phyloP scores from a whole-genome alignment of 2,797 vertebrate genomes.

The Manis pentadactyla region DNA sequence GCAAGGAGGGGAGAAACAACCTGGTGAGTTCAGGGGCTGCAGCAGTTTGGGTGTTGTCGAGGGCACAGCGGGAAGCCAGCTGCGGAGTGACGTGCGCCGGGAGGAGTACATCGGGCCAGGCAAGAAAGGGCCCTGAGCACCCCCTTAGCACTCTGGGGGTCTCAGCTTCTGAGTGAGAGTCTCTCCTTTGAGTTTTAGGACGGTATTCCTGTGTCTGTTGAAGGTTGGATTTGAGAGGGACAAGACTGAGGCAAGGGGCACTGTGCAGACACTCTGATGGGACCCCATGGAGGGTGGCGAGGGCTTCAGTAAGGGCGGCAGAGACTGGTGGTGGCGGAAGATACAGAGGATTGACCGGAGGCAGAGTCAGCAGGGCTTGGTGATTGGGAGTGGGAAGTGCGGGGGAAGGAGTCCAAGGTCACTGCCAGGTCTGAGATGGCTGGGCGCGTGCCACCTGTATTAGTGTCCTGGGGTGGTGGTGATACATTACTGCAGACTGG shows the following conservation, averaged over 20 bases:
- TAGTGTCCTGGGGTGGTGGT: rapidly evolving
- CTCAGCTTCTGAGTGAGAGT: rapidly evolving
- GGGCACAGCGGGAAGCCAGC: not conserved
- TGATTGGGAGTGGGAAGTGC: not conserved
- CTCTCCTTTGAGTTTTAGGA: not conserved
- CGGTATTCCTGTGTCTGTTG: not conserved
- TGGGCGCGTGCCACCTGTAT: not conserved
- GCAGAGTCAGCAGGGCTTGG: not conserved
- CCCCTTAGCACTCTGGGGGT: too few relatives aligned
- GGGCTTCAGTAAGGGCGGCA: not conserved
- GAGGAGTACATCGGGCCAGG: not conserved
- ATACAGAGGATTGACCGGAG: not conserved
- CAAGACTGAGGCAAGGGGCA: not conserved
- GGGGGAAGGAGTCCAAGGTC: not conserved
- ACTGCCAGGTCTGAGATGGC: not conserved
- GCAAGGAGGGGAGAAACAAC: not conserved
- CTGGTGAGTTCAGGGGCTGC: too few relatives aligned
- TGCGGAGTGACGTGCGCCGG: not conserved
- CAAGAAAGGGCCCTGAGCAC: not conserved
- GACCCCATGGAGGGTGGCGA: not conserved
- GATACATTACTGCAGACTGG: not conserved
- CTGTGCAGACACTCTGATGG: not conserved
- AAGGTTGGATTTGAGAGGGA: not conserved
- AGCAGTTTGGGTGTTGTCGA: not conserved
- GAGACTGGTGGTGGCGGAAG: not conserved